Evolutionary conservation across 2,888 invertebrate genomes (phyloP).

Genomic region (Syrista parreyssii): DNA sequence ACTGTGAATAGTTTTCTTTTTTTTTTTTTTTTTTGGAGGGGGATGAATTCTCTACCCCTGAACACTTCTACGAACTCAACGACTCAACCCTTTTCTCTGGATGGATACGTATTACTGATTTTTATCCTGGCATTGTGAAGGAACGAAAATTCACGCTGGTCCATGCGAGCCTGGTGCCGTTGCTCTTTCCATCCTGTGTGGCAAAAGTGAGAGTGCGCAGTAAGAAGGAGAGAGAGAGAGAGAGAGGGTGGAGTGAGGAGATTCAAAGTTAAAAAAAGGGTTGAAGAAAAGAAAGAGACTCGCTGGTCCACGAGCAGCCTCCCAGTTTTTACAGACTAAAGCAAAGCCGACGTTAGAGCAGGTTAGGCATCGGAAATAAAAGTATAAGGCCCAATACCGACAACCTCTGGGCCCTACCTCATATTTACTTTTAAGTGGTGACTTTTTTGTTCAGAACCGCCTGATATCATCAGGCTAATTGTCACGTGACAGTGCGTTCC

Average conservation of each 20-base stretch:
- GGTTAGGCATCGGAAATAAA: neutral
- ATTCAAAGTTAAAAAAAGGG: slow-evolving; percentile 12
- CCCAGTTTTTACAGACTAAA: neutral
- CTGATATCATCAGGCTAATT: slow-evolving; percentile 2
- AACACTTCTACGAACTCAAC: neutral
- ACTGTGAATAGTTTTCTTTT: neutral
- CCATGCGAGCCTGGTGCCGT: neutral
- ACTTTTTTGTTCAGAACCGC: neutral
- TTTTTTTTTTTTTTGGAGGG: neutral
- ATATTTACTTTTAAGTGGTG: slow-evolving; percentile 3
- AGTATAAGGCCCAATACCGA: neutral
- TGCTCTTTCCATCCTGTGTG: neutral
- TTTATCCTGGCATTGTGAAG: slow-evolving; percentile 31
- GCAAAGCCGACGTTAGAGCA: neutral
- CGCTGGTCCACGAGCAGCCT: neutral
- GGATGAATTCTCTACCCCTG: neutral
- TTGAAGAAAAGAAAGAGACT: slow-evolving; percentile 7
- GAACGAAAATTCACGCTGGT: slow-evolving; percentile 41
- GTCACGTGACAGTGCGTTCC: slow-evolving; percentile 11
- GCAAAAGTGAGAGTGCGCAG: neutral
- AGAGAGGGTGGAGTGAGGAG: neutral
- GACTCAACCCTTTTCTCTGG: slow-evolving; percentile 36
- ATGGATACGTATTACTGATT: slow-evolving; percentile 27
- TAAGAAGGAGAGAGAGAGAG: too few species aligned
- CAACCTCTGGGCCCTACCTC: neutral